These are phyloP conservation scores for Anableps anableps DNA, from an alignment of 2,797 vertebrate species.

Conservation along the genomic window DNA sequence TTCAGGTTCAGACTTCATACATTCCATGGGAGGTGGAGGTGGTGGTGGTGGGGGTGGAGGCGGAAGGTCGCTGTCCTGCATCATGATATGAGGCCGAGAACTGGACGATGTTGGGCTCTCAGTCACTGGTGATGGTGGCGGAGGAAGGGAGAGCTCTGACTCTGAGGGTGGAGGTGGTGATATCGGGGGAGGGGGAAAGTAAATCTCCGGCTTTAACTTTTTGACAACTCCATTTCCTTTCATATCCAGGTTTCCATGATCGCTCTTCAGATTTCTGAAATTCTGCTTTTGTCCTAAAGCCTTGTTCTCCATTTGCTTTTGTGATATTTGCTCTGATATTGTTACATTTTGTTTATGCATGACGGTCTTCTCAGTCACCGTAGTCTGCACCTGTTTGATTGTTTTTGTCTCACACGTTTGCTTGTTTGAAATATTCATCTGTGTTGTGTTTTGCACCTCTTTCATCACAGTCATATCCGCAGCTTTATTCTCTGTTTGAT, in stretches of 20 bases:
- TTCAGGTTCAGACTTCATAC: constrained; percentile 76
- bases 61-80: constrained; percentile 82
- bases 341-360: constrained; percentile 39
- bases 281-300: constrained; percentile 60
- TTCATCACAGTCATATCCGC: constrained; percentile 53
- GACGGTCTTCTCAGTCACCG: constrained; percentile 66
- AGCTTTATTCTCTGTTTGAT: constrained; percentile 61
- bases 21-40: constrained; percentile 79
- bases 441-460: constrained; percentile 56
- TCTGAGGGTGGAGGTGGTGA: constrained; percentile 83
- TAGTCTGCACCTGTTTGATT: constrained; percentile 74
- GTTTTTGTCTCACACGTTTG: constrained; percentile 70
- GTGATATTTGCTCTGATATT: constrained; percentile 29
- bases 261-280: constrained; percentile 68
- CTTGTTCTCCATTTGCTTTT: constrained; percentile 57
- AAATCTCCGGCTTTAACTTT: constrained; percentile 79
- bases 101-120: constrained; percentile 64
- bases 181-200: constrained; percentile 84
- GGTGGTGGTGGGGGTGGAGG: constrained; percentile 82
- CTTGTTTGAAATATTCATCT: constrained; percentile 60
- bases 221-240: constrained; percentile 74
- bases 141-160: constrained; percentile 87
- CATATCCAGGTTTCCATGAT: constrained; percentile 59
- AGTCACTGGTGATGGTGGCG: constrained; percentile 84
- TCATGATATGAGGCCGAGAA: constrained; percentile 67